Conservation (phyloP, 2,888 invertebrate species). For the Ophraella communa region DNA sequence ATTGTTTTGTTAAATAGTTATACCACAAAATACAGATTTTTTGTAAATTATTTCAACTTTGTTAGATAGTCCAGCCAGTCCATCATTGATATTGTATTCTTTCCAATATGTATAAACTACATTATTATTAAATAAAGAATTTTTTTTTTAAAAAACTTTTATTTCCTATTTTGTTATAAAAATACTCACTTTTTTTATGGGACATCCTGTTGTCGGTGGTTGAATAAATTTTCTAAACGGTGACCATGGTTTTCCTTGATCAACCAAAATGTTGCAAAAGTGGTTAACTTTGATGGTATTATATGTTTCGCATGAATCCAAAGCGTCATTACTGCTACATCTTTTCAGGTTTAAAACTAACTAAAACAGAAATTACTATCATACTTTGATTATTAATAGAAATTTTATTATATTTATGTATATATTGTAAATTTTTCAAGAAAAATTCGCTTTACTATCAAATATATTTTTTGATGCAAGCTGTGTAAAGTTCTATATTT, state of each 20-base stretch:
- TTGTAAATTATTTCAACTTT: too few species aligned
- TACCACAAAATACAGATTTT: too few species aligned
- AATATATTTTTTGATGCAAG: too few species aligned
- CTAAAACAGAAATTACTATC: slow-evolving; percentile 34
- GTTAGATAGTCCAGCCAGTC: too few species aligned
- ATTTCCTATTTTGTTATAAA: too few species aligned
- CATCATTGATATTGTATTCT: background rate
- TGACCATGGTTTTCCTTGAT: slow-evolving; percentile 44
- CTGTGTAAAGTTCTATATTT: too few species aligned
- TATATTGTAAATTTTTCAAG: too few species aligned
- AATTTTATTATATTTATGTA: too few species aligned
- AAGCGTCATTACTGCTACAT: slow-evolving; percentile 45
- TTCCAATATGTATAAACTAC: too few species aligned
- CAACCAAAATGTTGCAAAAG: slow-evolving; percentile 42
- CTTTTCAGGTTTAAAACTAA: slow-evolving; percentile 41
- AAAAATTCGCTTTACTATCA: too few species aligned
- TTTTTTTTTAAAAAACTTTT: background rate
- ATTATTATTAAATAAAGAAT: background rate
- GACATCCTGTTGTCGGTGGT: slow-evolving; percentile 43
- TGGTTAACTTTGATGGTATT: slow-evolving; percentile 44
- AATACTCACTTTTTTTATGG: slow-evolving; percentile 44
- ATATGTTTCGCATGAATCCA: slow-evolving; percentile 51
- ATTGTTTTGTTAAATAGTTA: too few species aligned
- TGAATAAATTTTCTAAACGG: slow-evolving; percentile 39
- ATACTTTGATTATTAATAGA: background rate